Evolutionary conservation across 2,113 vertebrate genomes (phyloP), one percentile per base, ranked within the genome.

Genomic region (Pachyramphus minor): DNA sequence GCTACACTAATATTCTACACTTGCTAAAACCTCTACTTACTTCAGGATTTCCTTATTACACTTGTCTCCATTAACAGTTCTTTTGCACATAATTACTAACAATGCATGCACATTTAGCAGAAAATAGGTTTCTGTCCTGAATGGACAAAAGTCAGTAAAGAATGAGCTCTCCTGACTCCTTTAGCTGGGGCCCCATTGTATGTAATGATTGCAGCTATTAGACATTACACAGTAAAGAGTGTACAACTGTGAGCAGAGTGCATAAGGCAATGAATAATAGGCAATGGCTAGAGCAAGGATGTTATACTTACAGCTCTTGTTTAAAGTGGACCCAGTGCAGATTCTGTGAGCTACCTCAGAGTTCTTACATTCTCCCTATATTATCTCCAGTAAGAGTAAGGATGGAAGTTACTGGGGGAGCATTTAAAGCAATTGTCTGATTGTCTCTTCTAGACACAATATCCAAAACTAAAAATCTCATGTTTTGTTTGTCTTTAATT

Each of bases 61-160:
- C 37, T 87, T 92, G 13, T 82, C 35, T 92, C 64, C 82, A 88
- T 92, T 44, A 63, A 85, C 25, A 82, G 37, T 90, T 79, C 44
- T 80, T 95, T 96, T 97, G 33, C 55, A 50, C 62, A 28, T 71
- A 97, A 77, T 67, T 93, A 28, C 25, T 78, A 81, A 64, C 25
- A 95, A 68, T 76, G 41, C 55, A 84, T 86, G 66, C 42, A 88
- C 44, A 94, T 73, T 94, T 91, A 93, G 92, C 42, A 73, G 71
- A 95, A 97, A 91, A 87, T 83, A 62, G 10, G 44, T 89, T 96
- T 95, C 44, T 90, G 52, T 93, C 23, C n/a, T 64, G 87, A 90
- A 87, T 56, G 84, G 85, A 56, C 17, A 87, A 81, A 91, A 8
- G 8, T 77, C 92, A 84, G 73, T 90, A 78, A 93, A 75, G 63